Evolutionary conservation across 2,888 invertebrate genomes (phyloP).

Genomic region (Macrosoma leucophasiata): DNA sequence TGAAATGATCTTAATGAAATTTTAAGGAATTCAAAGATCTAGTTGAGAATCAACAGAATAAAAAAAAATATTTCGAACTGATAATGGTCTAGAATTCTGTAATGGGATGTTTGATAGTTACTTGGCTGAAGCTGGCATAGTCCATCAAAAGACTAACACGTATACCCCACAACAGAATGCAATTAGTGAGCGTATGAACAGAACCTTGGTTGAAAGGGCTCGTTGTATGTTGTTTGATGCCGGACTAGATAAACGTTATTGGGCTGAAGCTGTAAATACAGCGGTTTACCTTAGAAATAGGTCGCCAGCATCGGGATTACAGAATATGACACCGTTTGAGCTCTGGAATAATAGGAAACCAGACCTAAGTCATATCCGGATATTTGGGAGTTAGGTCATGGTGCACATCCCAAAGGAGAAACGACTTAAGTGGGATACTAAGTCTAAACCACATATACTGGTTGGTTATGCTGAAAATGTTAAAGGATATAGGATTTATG

Average conservation of each 20-base stretch:
- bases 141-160: conserved; percentile 30
- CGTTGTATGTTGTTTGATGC: conserved; percentile 23
- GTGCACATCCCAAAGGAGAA: no score
- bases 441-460: conserved; percentile 12
- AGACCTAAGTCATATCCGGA: conserved; percentile 11
- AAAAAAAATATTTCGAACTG: no score
- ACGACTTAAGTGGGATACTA: conserved; percentile 20
- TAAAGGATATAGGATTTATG: no score
- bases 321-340: conserved; percentile 8
- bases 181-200: conserved; percentile 14
- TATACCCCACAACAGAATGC: conserved; percentile 36
- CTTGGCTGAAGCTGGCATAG: conserved; percentile 25
- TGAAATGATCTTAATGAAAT: no score
- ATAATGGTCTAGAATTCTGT: conserved; percentile 7
- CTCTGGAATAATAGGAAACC: conserved; percentile 9
- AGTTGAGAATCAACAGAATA: no score
- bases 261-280: conserved; percentile 23
- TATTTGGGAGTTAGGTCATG: conserved; percentile 19
- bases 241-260: conserved; percentile 13
- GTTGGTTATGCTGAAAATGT: conserved; percentile 11
- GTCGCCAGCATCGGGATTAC: conserved; percentile 1
- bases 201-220: conserved; percentile 17
- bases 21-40: no score
- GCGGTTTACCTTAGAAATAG: no score
- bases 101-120: not conserved